These are phyloP conservation scores for Microctonus brassicae DNA, from an alignment of 2,888 invertebrate species.

Conservation along the genomic window DNA sequence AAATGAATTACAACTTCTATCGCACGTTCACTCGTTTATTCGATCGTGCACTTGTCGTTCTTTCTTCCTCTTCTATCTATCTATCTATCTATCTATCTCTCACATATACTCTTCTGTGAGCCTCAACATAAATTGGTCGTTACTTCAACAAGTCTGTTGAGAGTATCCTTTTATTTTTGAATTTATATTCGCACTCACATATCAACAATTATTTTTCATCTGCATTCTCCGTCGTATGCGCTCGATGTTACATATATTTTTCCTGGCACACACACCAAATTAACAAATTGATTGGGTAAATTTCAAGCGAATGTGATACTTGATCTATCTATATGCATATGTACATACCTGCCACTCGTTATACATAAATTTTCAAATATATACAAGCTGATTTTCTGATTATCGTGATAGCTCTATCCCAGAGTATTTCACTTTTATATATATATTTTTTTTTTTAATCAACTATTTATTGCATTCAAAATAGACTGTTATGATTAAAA, in stretches of 20 bases:
- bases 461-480: background rate
- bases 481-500: no score
- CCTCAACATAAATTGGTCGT: conserved; percentile 30
- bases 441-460: background rate
- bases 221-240: no score
- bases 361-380: background rate
- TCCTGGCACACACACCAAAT: no score
- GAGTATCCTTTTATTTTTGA: background rate
- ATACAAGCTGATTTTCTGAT: background rate
- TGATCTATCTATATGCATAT: background rate
- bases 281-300: background rate
- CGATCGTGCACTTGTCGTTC: background rate
- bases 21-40: background rate
- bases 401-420: background rate
- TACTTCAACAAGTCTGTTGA: conserved; percentile 26
- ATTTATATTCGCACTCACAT: background rate
- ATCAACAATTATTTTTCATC: background rate
- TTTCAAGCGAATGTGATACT: background rate
- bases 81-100: background rate
- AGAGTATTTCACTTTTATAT: no score
- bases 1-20: conserved; percentile 32
- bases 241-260: no score
- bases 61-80: background rate
- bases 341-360: background rate
- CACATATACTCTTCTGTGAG: background rate